Percentiles rank a stretch among this genome's conserved stretches.
Conservation (phyloP, 1,140 invertebrate species). For the Calliopsis andreniformis region DNA sequence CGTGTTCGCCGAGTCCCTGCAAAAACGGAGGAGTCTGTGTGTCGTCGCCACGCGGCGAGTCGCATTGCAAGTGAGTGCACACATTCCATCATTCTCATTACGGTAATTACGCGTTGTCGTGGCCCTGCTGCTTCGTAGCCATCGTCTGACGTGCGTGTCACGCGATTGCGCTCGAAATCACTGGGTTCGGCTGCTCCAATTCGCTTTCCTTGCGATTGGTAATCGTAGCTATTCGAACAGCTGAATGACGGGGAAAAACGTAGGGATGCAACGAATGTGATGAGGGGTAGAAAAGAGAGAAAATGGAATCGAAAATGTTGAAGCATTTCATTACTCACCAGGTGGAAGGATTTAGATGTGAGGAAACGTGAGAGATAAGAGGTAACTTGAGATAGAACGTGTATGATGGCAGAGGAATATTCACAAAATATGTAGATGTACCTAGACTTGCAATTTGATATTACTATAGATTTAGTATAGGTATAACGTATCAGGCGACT, state of each 20-base stretch:
- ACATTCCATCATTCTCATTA: slow-evolving; percentile 23
- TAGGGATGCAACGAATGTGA: background rate
- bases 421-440: no score
- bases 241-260: no score
- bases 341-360: no score
- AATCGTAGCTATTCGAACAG: no score
- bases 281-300: slow-evolving; percentile 31
- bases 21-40: slow-evolving; percentile 90
- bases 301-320: no score
- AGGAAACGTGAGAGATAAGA: no score
- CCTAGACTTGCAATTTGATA: no score
- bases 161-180: slow-evolving; percentile 37
- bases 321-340: no score
- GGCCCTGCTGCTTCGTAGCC: background rate
- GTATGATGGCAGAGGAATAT: no score
- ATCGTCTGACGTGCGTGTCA: slow-evolving; percentile 37
- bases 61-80: slow-evolving; percentile 92
- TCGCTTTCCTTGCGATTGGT: slow-evolving; percentile 45
- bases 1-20: slow-evolving; percentile 93
- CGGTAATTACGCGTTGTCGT: slow-evolving; percentile 38
- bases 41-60: slow-evolving; percentile 86
- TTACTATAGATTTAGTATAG: no score
- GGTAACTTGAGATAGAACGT: no score
- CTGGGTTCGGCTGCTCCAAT: slow-evolving; percentile 2
- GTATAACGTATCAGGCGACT: no score